Evolutionary conservation across 2,888 invertebrate species (phyloP), one percentile per base, ranked within the genome.

Genomic region (Drosophila mettleri): DNA sequence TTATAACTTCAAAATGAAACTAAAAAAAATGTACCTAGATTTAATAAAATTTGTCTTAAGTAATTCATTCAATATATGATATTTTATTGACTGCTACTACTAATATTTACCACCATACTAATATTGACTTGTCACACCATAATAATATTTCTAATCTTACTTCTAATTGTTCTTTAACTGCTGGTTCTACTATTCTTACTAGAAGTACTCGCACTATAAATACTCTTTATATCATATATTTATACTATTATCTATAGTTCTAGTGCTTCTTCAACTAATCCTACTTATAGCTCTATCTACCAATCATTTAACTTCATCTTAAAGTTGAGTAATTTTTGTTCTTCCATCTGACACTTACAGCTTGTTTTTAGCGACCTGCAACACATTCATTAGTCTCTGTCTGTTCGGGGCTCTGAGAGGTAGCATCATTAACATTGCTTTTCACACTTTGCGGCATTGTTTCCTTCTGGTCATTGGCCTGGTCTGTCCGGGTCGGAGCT

Each of bases 401-500:
- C 75, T 71, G 67, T 69, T 53, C 45, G 49, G 24, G 12, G 14
- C 29, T 29, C 34, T 36, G 14, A 31, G 64, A 59, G 60, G 59
- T 60, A 20, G 64, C 74, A 71, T 80, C 88, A 83, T 83, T 87
- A 85, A 85, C 79, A 85, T 79, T 74, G 70, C 69, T 78, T 82
- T 83, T 83, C 88, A 82, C 83, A 83, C 83, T 83, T 87, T 66
- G 69, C 45, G 60, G 64, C 73, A 70, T 85, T 85, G 74, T 87
- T 75, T 61, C 57, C 68, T 55, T 43, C 77, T 86, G 83, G 83
- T 83, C 88, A 88, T 79, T 82, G 83, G 83, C 83, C 52, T 20
- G 49, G 24, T 86, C 29, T 49, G 48, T 54, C 12, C 31, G 49
- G 72, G 62, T 71, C 72, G 51, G 14, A 60, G 58, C 39, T 76